A percentile compares a stretch with the other conserved stretches of the same genome.
Conservation (phyloP, 1,140 invertebrate genomes). For the Formica selysi region DNA sequence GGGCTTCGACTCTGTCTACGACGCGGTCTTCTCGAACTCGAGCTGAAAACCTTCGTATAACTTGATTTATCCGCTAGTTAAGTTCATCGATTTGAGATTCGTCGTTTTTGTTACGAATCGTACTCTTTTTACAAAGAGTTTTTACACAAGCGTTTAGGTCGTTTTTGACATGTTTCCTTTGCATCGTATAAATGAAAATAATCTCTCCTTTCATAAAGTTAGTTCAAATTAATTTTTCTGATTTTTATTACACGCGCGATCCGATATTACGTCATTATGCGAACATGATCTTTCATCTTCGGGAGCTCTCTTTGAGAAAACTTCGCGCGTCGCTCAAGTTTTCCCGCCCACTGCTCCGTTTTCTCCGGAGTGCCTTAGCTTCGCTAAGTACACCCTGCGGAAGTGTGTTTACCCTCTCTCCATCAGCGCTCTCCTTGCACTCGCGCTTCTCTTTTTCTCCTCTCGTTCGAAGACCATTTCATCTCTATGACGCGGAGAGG, state of each 20-base stretch:
- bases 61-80: conserved; percentile 14
- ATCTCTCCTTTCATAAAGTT: not conserved
- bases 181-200: not conserved
- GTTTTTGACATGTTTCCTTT: too few species aligned
- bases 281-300: conserved; percentile 31
- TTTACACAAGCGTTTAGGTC: not conserved
- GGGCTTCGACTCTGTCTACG: not conserved
- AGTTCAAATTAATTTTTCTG: not conserved
- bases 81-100: conserved; percentile 17
- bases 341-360: conserved; percentile 14
- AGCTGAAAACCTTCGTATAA: not conserved
- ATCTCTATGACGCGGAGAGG: not conserved
- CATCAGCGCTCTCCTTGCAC: conserved; percentile 25
- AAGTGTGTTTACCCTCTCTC: conserved; percentile 42
- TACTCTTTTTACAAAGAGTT: not conserved
- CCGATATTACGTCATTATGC: conserved; percentile 3
- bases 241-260: not conserved
- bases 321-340: not conserved
- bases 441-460: not conserved
- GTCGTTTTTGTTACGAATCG: not conserved
- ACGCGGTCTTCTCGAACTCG: not conserved
- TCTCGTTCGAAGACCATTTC: conserved; percentile 13
- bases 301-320: not conserved
- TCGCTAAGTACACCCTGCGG: conserved; percentile 44
- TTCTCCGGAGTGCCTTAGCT: not conserved